Conservation (phyloP, 2,113 vertebrate genomes). For the Agapornis roseicollis region DNA sequence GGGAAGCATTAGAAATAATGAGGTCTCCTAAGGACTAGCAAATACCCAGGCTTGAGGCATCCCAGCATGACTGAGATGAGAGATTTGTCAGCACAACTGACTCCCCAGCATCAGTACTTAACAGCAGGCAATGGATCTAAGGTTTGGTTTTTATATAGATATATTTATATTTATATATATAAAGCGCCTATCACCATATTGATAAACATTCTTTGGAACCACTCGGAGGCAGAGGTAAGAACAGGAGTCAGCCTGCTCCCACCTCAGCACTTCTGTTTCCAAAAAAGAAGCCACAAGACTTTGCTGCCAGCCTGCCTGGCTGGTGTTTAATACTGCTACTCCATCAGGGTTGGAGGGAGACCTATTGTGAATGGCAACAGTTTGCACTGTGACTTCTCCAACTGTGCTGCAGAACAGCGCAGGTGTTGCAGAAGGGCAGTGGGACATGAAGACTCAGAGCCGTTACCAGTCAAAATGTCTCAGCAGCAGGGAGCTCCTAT, state of each 20-base stretch:
- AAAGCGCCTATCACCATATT: conserved; percentile 13
- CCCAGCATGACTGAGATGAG: background rate
- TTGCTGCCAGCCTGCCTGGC: conserved; percentile 14
- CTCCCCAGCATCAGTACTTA: background rate
- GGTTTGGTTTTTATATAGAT: conserved; percentile 25
- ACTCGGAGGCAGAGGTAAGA: background rate
- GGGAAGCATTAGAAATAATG: background rate
- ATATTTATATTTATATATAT: conserved; percentile 29
- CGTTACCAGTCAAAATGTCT: background rate
- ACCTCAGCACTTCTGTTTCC: conserved; percentile 21
- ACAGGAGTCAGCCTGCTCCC: background rate
- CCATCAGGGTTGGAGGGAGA: conserved; percentile 27
- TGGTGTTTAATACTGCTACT: conserved; percentile 50
- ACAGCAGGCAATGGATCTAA: conserved; percentile 44
- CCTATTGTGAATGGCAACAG: conserved; percentile 10
- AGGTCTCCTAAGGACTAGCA: conserved; percentile 8
- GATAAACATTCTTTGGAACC: conserved; percentile 51
- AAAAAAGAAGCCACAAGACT: background rate
- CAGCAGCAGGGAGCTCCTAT: conserved; percentile 30
- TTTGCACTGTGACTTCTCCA: background rate
- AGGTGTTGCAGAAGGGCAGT: background rate
- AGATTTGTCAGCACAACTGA: background rate
- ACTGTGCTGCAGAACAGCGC: background rate
- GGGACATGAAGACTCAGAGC: background rate
- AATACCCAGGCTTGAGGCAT: conserved; percentile 19